phyloP scores from a whole-genome alignment of 2,113 vertebrate genomes.

The Neogale vison region DNA sequence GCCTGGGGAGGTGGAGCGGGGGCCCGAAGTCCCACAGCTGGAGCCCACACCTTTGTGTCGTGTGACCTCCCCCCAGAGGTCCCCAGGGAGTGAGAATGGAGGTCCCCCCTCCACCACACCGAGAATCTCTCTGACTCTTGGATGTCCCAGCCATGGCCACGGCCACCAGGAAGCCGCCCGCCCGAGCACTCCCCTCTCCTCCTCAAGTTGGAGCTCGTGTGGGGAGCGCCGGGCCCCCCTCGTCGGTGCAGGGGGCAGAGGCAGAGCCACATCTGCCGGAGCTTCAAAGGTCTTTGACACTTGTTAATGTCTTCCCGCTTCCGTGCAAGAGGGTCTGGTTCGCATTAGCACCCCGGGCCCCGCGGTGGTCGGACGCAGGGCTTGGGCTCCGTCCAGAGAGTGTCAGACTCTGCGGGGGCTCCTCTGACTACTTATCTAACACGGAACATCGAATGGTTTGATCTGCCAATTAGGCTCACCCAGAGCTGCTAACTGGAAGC shows the following conservation, averaged over 20 bases:
- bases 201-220: background rate
- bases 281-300: background rate
- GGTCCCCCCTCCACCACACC: rapidly evolving
- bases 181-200: background rate
- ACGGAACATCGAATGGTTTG: constrained; percentile 67
- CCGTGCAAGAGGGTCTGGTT: constrained; percentile 53
- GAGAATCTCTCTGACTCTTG: rapidly evolving
- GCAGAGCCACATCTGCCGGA: background rate
- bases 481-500: constrained; percentile 77
- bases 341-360: constrained; percentile 67
- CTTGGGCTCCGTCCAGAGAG: constrained; percentile 75
- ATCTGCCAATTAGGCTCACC: constrained; percentile 76
- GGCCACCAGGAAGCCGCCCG: background rate
- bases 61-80: rapidly evolving
- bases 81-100: rapidly evolving
- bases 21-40: background rate
- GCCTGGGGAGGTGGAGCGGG: rapidly evolving
- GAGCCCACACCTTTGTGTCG: rapidly evolving
- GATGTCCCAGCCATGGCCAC: background rate
- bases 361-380: background rate
- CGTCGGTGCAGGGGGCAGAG: rapidly evolving
- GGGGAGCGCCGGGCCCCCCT: rapidly evolving
- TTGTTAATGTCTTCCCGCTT: background rate
- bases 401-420: background rate
- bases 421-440: constrained; percentile 64